phyloP scores from a whole-genome alignment of 2,888 invertebrate genomes.

The Metacarcinus magister region DNA sequence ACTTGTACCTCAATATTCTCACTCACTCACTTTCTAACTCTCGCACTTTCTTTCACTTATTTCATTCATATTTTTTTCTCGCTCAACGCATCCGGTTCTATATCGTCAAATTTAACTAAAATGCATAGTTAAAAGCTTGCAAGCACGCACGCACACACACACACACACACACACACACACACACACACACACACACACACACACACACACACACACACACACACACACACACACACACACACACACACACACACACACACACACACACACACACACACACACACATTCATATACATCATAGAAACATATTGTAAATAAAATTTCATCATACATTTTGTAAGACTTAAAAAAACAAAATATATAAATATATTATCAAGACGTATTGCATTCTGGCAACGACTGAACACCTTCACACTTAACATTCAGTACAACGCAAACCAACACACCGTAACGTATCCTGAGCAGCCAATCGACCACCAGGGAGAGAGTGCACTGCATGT shows the following conservation, averaged over 20 bases:
- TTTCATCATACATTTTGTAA: not conserved
- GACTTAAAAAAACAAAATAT: not conserved
- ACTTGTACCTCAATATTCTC: not conserved
- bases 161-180: not conserved
- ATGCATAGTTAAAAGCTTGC: not conserved
- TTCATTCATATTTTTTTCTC: not conserved
- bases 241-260: not conserved
- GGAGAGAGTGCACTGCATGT: not conserved
- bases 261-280: not conserved
- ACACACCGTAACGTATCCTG: not conserved
- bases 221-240: not conserved
- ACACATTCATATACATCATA: not conserved
- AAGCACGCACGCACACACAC: not conserved
- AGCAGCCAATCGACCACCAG: not conserved
- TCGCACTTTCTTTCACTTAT: not conserved
- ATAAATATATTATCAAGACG: not conserved
- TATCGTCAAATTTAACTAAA: not conserved
- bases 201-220: constrained; percentile 12
- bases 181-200: constrained; percentile 9
- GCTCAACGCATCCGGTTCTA: not conserved
- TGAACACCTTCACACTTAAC: not conserved
- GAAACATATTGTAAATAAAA: not conserved
- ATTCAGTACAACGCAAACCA: not conserved
- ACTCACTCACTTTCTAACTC: constrained; percentile 13
- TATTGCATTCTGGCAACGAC: not conserved